phyloP scores from a whole-genome alignment of 2,797 vertebrate species.

The Oceanodroma leucorhoa region DNA sequence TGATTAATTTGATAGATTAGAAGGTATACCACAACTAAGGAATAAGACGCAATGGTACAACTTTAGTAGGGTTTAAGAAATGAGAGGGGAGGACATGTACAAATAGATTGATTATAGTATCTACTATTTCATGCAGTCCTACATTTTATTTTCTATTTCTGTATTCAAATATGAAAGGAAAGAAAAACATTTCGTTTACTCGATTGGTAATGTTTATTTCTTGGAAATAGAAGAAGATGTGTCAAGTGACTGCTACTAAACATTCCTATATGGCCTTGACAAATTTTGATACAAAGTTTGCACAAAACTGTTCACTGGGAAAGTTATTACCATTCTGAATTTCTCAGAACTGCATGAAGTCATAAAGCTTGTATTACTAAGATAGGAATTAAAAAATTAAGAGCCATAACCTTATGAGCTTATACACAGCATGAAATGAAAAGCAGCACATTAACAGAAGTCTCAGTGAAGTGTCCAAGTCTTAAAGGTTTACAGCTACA shows the following conservation, averaged over 20 bases:
- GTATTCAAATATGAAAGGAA: neutral
- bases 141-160: neutral
- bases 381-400: neutral
- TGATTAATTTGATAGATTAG: constrained; percentile 53
- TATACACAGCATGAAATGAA: neutral
- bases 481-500: neutral
- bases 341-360: neutral
- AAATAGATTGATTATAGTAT: neutral
- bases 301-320: neutral
- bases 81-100: neutral
- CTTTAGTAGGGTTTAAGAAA: neutral
- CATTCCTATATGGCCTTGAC: neutral
- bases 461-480: neutral
- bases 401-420: neutral
- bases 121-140: neutral
- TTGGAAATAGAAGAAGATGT: neutral
- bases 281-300: neutral
- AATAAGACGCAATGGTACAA: neutral
- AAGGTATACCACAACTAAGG: neutral
- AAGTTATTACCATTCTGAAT: neutral
- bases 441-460: neutral
- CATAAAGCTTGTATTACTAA: neutral
- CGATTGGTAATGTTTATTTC: neutral
- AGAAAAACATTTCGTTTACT: constrained; percentile 1
- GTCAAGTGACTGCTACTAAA: neutral